phyloP scores from a whole-genome alignment of 2,888 invertebrate genomes.

The Dicycla oo region DNA sequence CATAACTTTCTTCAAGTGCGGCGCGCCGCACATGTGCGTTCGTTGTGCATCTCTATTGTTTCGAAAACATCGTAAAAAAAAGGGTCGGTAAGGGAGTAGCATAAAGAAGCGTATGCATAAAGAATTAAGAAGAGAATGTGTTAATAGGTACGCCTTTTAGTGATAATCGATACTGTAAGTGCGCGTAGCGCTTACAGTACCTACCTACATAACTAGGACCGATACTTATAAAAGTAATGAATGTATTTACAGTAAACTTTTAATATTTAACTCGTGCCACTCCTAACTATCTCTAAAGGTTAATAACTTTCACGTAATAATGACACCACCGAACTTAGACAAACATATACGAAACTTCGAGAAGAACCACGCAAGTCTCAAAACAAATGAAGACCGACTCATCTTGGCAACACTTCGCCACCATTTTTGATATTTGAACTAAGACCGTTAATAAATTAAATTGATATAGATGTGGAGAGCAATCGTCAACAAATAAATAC shows the following conservation, averaged over 20 bases:
- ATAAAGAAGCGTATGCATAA: too few species aligned
- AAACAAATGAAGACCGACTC: conserved; percentile 13
- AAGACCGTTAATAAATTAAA: not conserved
- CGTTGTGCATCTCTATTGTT: too few species aligned
- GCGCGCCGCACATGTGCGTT: too few species aligned
- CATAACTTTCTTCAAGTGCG: too few species aligned
- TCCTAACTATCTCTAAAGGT: conserved; percentile 17
- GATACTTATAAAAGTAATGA: not conserved
- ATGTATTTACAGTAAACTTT: not conserved
- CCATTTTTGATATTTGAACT: not conserved
- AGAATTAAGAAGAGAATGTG: too few species aligned
- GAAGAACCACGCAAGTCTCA: conserved; percentile 1
- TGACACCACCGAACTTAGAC: conserved; percentile 10
- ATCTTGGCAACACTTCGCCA: not conserved
- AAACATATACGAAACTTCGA: conserved; percentile 32
- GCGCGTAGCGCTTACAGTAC: not conserved
- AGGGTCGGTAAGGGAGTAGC: too few species aligned
- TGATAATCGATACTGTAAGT: too few species aligned
- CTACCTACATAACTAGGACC: not conserved
- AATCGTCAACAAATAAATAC: not conserved
- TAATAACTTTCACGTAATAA: conserved; percentile 25
- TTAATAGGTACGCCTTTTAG: too few species aligned
- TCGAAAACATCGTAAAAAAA: too few species aligned
- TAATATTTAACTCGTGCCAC: not conserved
- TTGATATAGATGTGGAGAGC: not conserved